These are phyloP conservation scores for Glareola pratincola DNA, from an alignment of 2,113 vertebrate genomes.

Conservation along the genomic window DNA sequence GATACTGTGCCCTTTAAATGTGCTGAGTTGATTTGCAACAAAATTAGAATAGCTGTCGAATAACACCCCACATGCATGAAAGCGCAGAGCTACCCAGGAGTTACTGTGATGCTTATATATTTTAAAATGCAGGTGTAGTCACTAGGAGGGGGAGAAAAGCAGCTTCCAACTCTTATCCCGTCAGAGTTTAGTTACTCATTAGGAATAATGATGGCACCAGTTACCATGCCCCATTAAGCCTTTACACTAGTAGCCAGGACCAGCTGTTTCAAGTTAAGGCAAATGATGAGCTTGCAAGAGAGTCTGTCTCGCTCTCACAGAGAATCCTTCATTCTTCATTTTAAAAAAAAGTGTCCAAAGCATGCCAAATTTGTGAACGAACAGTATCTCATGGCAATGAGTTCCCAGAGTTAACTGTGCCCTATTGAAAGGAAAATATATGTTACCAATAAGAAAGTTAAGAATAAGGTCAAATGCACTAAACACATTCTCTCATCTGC, in stretches of 20 bases:
- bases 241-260: neutral
- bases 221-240: neutral
- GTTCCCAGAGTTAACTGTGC: neutral
- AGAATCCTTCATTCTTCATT: neutral
- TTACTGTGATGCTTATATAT: neutral
- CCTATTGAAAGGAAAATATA: neutral
- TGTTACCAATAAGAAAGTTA: neutral
- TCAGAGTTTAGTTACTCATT: constrained; percentile 1
- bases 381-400: neutral
- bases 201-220: neutral
- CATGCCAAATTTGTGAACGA: neutral
- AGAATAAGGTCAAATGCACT: neutral
- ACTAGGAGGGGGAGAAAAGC: neutral
- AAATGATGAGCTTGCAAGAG: neutral
- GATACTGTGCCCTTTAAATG: neutral
- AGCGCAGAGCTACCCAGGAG: neutral
- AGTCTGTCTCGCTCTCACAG: neutral
- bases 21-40: neutral
- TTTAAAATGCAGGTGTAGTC: neutral
- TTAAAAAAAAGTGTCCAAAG: neutral
- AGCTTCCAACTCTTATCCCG: neutral
- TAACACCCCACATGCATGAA: neutral
- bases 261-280: neutral
- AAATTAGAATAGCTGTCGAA: neutral
- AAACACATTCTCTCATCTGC: neutral